Base-by-base conservation (phyloP, 1,140 invertebrate genomes). In the Trichomalopsis sarcophagae region DNA sequence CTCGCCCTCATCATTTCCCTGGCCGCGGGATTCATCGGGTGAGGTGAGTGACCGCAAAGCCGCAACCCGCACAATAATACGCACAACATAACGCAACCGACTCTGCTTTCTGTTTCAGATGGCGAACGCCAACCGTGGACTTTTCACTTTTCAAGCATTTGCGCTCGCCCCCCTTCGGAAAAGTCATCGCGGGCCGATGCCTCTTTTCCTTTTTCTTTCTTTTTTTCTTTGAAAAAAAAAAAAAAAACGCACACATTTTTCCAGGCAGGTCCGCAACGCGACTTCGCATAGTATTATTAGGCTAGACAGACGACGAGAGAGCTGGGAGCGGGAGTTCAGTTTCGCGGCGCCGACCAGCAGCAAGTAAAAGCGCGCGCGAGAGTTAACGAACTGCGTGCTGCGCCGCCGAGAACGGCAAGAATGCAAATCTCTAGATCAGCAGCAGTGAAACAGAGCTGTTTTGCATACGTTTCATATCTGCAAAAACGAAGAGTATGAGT, bases 1-100 rank as follows among this genome's bases (percentile, higher is more conserved):
- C 87, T 94, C 84, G 94, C 93, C n/a, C 88, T 94, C 86, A 90
- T 94, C 74, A 94, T 94, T 87, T 93, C 94, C 0, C 81, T 94
- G 83, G 93, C 93, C 33, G 93, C 93, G 89, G 94, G 94, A 91
- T 94, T 94, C 87, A 94, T 94, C 91, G 94, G 94, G 94, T 94
- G 94, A 94, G 94, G 94, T 94, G 84, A 87, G 94, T 91, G 5
- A 17, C 21, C 33, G 33, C 36, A 40, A 5, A 40, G 36, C 36
- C n/a, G n/a, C n/a, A n/a, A n/a, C n/a, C n/a, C n/a, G n/a, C n/a
- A n/a, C n/a, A n/a, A n/a, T n/a, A n/a, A n/a, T n/a, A n/a, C n/a
- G n/a, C n/a, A n/a, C n/a, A n/a, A n/a, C n/a, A n/a, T 27, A 21
- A 9, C 44, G 11, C 14, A 50, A 13, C 13, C 47, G 47, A 44